Percentiles rank a stretch among this genome's conserved stretches.
Conservation (phyloP, 2,113 vertebrate species). For the Guaruba guarouba region DNA sequence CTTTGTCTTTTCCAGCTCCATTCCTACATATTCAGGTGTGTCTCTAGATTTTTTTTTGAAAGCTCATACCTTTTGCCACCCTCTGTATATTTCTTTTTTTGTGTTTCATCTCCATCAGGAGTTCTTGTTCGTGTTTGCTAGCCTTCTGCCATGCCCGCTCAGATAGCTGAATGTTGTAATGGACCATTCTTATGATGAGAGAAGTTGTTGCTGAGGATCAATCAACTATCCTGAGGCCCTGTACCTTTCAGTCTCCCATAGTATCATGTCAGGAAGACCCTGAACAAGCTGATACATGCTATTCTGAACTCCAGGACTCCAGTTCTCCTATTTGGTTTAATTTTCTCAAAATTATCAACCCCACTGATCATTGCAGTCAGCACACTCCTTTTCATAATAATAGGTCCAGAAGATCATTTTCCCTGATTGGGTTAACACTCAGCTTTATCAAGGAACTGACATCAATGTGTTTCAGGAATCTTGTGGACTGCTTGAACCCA, state of each 20-base stretch:
- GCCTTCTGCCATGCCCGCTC: not conserved
- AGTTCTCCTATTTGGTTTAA: not conserved
- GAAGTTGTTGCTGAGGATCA: not conserved
- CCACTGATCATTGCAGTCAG: not conserved
- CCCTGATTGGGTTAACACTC: not conserved
- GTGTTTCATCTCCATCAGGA: not conserved
- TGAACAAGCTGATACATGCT: not conserved
- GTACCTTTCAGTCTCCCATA: not conserved
- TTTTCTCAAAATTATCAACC: not conserved
- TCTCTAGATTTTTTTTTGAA: not conserved
- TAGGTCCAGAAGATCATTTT: not conserved
- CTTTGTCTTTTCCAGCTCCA: not conserved
- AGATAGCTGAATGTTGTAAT: not conserved
- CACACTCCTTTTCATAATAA: not conserved
- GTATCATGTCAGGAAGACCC: not conserved
- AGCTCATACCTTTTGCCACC: not conserved
- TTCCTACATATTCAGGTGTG: not conserved
- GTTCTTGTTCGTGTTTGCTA: not conserved
- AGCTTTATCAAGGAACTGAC: not conserved
- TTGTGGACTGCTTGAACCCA: not conserved
- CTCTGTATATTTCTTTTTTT: too few relatives aligned
- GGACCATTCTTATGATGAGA: not conserved
- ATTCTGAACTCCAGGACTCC: not conserved
- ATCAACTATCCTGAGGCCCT: not conserved
- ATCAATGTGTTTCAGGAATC: not conserved